Evolutionary conservation across 2,888 invertebrate species (phyloP), one percentile per base, ranked within the genome.

Genomic region (Pachydiplax longipennis): DNA sequence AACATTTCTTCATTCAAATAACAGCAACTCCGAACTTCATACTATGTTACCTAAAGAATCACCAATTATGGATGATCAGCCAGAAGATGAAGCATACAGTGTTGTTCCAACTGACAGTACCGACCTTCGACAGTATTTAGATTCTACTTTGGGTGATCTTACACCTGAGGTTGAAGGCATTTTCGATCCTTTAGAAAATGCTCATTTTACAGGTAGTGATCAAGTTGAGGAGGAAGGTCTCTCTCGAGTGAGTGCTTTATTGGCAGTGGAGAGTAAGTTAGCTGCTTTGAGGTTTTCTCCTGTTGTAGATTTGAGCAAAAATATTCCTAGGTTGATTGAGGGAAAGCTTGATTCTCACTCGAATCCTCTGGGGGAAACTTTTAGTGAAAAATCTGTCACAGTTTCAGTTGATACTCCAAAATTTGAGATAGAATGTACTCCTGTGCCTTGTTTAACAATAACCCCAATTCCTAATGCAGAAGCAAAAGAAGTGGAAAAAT

Each of bases 81-180:
- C n/a, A 22, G 13, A n/a, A 2, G 15, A 61, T 37, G 87, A n/a
- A 61, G 37, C 31, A 13, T 73, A 31, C 87, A 87, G 87, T 61
- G 87, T 87, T 40, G 37, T 37, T 65, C 61, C 48, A 18, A 87
- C 87, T 37, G 65, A 87, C 37, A 61, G 61, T 35, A 61, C 87
- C 0, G 87, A 87, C 37, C 87, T 87, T 18, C 87, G 40, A 13
- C 87, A 31, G 13, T 87, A 87, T 65, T 61, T 87, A 31, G 61
- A 87, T 65, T 61, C 87, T n/a, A 61, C 87, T 25, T n/a, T 87
- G 37, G 87, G 53, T 1, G 87, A 87, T 87, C 40, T 61, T 25
- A 65, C 87, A 31, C 61, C 87, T 37, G 87, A 87, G 35, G 18
- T 61, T 8, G 61, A 12, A 73, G 10, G 73, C 6, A 73, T 31